These are phyloP conservation scores for Gymnopithys bicolor DNA, from an alignment of 2,797 vertebrate species.

Conservation along the genomic window DNA sequence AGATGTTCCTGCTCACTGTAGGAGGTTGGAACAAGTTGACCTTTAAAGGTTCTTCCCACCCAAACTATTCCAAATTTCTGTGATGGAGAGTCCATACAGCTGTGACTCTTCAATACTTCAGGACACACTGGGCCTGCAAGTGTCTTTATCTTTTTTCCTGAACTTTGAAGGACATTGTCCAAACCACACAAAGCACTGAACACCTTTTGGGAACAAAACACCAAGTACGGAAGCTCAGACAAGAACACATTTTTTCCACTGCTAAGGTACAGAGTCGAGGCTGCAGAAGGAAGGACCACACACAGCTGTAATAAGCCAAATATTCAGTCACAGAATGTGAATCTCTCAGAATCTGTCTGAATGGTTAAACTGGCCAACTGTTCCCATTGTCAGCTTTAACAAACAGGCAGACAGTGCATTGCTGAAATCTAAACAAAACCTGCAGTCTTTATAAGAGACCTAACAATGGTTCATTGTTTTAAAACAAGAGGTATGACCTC, in stretches of 20 bases:
- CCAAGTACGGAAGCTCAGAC: neutral
- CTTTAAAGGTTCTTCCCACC: neutral
- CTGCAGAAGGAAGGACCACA: neutral
- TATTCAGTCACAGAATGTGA: neutral
- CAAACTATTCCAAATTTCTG: neutral
- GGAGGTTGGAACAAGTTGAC: accelerated
- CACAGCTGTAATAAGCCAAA: conserved; percentile 25
- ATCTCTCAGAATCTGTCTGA: conserved; percentile 1
- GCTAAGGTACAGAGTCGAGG: neutral
- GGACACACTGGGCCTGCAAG: neutral
- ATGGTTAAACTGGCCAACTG: conserved; percentile 22
- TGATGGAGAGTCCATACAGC: neutral
- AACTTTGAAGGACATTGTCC: neutral
- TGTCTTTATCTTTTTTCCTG: neutral
- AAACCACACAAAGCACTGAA: neutral
- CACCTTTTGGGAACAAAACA: neutral
- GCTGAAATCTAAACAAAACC: conserved; percentile 75
- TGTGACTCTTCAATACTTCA: neutral
- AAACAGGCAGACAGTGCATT: conserved; percentile 60
- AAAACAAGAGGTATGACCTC: conserved; percentile 69
- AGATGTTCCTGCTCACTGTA: neutral
- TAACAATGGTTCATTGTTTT: conserved; percentile 74
- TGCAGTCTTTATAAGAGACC: conserved; percentile 32
- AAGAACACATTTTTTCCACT: neutral
- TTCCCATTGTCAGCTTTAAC: conserved; percentile 62